These are phyloP conservation scores for Pipistrellus pygmaeus DNA, from an alignment of 2,797 vertebrate genomes.

Conservation along the genomic window DNA sequence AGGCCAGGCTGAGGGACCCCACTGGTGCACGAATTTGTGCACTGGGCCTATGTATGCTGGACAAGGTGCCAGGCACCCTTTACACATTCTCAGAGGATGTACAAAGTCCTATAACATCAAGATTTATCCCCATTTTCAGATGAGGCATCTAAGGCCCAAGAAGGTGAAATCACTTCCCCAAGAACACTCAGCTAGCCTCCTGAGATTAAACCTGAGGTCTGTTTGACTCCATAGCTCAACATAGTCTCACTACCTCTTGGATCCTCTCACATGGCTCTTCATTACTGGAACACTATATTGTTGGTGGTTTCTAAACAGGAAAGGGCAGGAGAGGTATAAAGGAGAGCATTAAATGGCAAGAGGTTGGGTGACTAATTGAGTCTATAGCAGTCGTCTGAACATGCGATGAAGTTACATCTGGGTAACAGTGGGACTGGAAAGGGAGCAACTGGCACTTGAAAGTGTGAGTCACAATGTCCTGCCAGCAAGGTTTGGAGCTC, in stretches of 20 bases:
- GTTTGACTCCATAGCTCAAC: neutral
- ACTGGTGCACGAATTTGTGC: too few species aligned
- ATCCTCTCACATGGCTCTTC: neutral
- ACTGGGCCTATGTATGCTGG: neutral
- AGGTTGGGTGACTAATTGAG: neutral
- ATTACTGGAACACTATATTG: neutral
- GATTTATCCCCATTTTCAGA: neutral
- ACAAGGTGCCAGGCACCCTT: neutral
- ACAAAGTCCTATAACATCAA: neutral
- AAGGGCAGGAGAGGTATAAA: neutral
- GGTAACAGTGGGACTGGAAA: neutral
- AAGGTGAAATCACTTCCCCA: neutral
- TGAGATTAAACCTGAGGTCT: neutral
- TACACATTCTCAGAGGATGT: neutral
- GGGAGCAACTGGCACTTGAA: conserved; percentile 17
- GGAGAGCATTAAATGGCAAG: neutral
- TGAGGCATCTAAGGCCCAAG: neutral
- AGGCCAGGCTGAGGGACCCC: too few species aligned
- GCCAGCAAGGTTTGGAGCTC: neutral
- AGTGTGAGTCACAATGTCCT: conserved; percentile 20
- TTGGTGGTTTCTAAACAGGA: neutral
- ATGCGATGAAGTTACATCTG: neutral
- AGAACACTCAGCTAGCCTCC: neutral
- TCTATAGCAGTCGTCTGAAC: neutral
- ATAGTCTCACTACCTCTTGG: neutral